These are phyloP conservation scores for Coluber constrictor DNA, from an alignment of 2,797 vertebrate genomes.

Conservation along the genomic window DNA sequence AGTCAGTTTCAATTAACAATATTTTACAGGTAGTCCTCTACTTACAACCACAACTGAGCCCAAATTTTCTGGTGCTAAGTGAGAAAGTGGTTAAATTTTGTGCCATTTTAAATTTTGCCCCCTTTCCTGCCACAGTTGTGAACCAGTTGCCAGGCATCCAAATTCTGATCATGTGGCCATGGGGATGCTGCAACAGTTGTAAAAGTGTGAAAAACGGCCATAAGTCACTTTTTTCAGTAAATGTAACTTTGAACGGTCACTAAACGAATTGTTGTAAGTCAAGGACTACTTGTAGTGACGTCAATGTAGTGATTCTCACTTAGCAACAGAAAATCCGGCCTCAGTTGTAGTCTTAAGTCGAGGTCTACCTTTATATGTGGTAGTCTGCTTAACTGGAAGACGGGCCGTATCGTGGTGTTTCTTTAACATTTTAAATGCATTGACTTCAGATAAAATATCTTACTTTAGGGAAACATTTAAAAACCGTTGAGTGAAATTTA, in stretches of 20 bases:
- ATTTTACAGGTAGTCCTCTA: not conserved
- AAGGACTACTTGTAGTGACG: not conserved
- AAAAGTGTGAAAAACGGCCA: not conserved
- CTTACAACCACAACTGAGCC: not conserved
- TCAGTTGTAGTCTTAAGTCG: not conserved
- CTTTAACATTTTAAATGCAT: not conserved
- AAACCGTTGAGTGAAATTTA: not conserved
- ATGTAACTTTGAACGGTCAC: not conserved
- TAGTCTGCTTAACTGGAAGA: not conserved
- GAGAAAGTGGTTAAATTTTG: not conserved
- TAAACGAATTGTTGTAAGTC: not conserved
- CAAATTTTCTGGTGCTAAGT: not conserved
- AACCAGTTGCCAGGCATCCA: not conserved
- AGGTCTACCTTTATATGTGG: not conserved
- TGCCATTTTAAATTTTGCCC: not conserved
- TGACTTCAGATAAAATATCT: not conserved
- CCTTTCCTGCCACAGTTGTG: not conserved
- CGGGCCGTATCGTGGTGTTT: not conserved
- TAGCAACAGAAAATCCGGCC: not conserved
- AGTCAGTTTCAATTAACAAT: not conserved
- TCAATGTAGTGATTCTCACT: not conserved
- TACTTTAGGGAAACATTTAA: not conserved
- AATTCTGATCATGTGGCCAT: not conserved
- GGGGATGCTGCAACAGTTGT: not conserved
- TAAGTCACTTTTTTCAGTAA: not conserved